Conservation (phyloP, 2,797 vertebrate genomes). For the Coilia nasus region DNA sequence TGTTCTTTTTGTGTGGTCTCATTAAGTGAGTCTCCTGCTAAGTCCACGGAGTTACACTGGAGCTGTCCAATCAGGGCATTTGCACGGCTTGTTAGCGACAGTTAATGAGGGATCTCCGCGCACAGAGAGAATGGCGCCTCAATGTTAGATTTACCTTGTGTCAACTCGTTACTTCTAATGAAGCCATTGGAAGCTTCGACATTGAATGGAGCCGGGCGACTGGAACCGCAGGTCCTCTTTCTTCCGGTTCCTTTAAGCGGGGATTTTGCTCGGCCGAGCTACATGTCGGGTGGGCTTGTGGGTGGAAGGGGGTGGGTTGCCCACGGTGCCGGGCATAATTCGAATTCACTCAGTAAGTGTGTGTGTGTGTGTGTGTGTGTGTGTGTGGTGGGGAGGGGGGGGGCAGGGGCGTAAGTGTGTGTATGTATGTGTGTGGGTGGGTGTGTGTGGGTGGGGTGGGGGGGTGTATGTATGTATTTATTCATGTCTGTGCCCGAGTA, state of each 20-base stretch:
- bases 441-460: neutral
- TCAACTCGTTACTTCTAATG: slow-evolving; percentile 99
- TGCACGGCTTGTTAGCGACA: slow-evolving; percentile 98
- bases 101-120: slow-evolving; percentile 95
- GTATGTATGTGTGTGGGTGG: slow-evolving; percentile 38
- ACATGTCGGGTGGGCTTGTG: slow-evolving; percentile 42
- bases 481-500: neutral
- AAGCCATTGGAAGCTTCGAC: slow-evolving; percentile 80
- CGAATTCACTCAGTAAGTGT: slow-evolving; percentile 40
- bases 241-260: slow-evolving; percentile 63
- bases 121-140: slow-evolving; percentile 90
- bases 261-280: slow-evolving; percentile 62
- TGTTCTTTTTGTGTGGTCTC: slow-evolving; percentile 87
- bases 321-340: slow-evolving; percentile 26
- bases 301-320: slow-evolving; percentile 25
- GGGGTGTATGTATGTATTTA: no score
- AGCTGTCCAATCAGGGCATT: slow-evolving; percentile 96
- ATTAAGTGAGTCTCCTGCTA: slow-evolving; percentile 98
- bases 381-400: neutral
- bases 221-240: slow-evolving; percentile 69
- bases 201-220: slow-evolving; percentile 82
- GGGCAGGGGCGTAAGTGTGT: neutral
- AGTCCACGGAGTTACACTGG: slow-evolving; percentile 88
- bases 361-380: slow-evolving; percentile 38
- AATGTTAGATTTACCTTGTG: slow-evolving; percentile 94